Percentiles rank a stretch among this genome's conserved stretches.
These are phyloP conservation scores for Eilema sororculum DNA, from an alignment of 2,888 invertebrate species.

Conservation along the genomic window DNA sequence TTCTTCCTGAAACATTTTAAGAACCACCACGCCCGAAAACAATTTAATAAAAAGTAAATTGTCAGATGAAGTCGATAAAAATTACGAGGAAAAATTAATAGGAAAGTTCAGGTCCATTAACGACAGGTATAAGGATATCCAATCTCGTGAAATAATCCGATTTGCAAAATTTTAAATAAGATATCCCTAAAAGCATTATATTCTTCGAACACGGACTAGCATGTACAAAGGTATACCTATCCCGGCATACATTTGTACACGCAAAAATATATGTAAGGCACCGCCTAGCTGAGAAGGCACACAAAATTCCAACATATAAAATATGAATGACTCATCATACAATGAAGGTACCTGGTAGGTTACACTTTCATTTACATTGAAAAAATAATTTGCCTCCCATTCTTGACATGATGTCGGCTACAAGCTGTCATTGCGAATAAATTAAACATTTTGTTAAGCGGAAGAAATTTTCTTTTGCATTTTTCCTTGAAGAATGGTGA, in stretches of 20 bases:
- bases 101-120: slow-evolving; percentile 9
- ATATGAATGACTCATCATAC: slow-evolving; percentile 12
- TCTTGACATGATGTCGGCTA: slow-evolving; percentile 8
- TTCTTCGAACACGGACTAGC: slow-evolving; percentile 18
- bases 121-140: slow-evolving; percentile 4
- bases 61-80: slow-evolving; percentile 5
- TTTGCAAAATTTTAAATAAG: slow-evolving; percentile 11
- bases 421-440: slow-evolving; percentile 13
- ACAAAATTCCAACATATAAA: slow-evolving; percentile 7
- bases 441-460: not conserved
- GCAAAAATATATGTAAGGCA: slow-evolving; percentile 7
- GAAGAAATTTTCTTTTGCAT: not conserved
- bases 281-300: slow-evolving; percentile 1
- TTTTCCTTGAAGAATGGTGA: not conserved
- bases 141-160: slow-evolving; percentile 6
- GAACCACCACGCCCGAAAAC: not conserved
- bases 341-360: not conserved
- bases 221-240: too few relatives aligned
- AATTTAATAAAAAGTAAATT: not conserved
- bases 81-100: not conserved
- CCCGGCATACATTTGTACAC: not conserved
- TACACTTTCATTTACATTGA: slow-evolving; percentile 10
- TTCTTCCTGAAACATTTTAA: not conserved
- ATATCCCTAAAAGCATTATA: slow-evolving; percentile 14
- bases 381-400: slow-evolving; percentile 3